phyloP scores from a whole-genome alignment of 2,797 vertebrate genomes.

The Phrynocephalus vlangalii region DNA sequence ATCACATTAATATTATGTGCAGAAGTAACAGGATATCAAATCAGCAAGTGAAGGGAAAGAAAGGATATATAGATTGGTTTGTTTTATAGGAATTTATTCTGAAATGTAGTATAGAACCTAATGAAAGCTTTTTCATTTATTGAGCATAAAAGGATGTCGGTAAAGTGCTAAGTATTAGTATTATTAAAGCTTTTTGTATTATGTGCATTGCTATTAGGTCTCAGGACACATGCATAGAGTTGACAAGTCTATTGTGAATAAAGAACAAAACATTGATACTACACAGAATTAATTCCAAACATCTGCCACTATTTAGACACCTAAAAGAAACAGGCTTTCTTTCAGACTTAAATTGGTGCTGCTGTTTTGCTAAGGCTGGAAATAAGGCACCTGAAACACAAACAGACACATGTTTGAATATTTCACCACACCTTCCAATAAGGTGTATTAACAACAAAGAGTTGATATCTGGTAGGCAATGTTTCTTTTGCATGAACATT shows the following conservation, averaged over 20 bases:
- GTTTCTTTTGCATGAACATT: no score
- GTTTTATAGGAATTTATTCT: slow-evolving; percentile 21
- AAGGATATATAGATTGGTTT: slow-evolving; percentile 18
- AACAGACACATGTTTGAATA: neutral
- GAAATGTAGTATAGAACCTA: neutral
- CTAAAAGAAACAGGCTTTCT: neutral
- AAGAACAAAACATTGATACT: neutral
- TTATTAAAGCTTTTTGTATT: neutral
- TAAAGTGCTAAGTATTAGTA: slow-evolving; percentile 1
- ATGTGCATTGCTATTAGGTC: neutral
- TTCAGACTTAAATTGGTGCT: neutral
- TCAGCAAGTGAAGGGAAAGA: neutral
- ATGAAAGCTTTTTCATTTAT: neutral
- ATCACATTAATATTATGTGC: neutral
- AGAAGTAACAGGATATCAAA: slow-evolving; percentile 23
- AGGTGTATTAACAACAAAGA: no score
- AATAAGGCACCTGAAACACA: neutral
- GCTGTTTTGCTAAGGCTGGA: neutral
- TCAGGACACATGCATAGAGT: neutral
- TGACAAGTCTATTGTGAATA: neutral
- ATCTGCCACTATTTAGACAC: neutral
- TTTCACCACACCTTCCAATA: no score
- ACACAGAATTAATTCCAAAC: neutral
- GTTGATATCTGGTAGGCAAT: no score
- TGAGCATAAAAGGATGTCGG: neutral